Evolutionary conservation across 64 coral and sea anemone species (phyloP), one percentile per base, ranked within the genome.

Genomic region (Montipora sp.): DNA sequence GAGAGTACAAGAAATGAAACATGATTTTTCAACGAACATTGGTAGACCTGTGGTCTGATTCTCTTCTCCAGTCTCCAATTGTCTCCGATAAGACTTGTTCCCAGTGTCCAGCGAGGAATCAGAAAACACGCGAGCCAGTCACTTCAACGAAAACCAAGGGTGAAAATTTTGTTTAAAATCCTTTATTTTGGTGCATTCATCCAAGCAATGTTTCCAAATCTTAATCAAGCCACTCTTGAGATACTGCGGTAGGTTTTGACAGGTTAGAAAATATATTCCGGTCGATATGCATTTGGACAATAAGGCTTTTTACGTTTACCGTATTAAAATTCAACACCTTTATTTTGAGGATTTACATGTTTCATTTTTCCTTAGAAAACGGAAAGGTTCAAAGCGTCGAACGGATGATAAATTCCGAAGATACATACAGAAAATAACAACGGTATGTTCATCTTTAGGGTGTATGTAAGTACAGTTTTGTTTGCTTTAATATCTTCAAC

Each of bases 401-500:
- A 18, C 63, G 0, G 89, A 97, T 72, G 82, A 94, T 13, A 97
- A 89, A 83, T 94, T 97, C 92, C 95, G 92, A 72, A 97, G 81
- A 85, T 97, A 86, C 59, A 83, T 97, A 49, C 95, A 97, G 67
- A 94, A 94, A 76, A 83, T 97, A 47, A 97, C 95, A 89, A 97
- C 89, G 95, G 95, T 96, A 93, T 3, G 14, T 22, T 6, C 66
- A 10, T 53, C 12, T 53, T 43, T 73, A 27, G 2, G 71, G 0
- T 7, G 51, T 74, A 51, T 73, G 72, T 75, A 73, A 71, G 68
- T 71, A 72, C 14, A 19, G 53, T 57, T 8, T 5, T 57, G 53
- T 57, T 36, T 36, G 36, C 2, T 36, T 36, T 36, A 36, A 36
- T 36, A 36, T 36, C 36, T 36, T 36, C 36, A 36, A 36, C 36